phyloP scores from a whole-genome alignment of 2,113 vertebrate genomes.

The Xenopus laevis region DNA sequence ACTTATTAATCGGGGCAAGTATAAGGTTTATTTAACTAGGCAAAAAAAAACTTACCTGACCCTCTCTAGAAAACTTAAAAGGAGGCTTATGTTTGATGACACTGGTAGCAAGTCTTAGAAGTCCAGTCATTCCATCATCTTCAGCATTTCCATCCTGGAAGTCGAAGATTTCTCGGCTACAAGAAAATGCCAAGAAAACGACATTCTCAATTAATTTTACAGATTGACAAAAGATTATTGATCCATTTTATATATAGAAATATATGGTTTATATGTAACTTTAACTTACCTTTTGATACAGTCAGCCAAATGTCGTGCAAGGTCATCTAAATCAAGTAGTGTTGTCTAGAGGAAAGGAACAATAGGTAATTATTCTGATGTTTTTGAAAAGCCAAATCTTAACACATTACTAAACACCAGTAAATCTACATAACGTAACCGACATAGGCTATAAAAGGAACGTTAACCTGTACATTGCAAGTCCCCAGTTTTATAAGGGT shows the following conservation, averaged over 20 bases:
- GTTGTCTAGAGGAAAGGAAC: slow-evolving; percentile 74
- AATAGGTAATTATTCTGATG: too few species aligned
- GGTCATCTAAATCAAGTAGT: slow-evolving; percentile 90
- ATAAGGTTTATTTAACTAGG: background rate
- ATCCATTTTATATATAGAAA: too few species aligned
- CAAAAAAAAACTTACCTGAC: slow-evolving; percentile 67
- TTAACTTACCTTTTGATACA: slow-evolving; percentile 88
- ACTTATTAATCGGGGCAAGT: background rate
- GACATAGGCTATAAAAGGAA: too few species aligned
- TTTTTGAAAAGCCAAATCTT: too few species aligned
- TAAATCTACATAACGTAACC: too few species aligned
- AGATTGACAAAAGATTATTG: too few species aligned
- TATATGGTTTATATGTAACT: too few species aligned
- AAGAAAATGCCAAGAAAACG: background rate
- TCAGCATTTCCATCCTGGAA: slow-evolving; percentile 90
- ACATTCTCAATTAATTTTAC: too few species aligned
- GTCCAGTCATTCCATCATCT: slow-evolving; percentile 92
- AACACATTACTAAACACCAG: too few species aligned
- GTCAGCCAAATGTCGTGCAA: slow-evolving; percentile 93
- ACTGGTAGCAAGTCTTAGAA: slow-evolving; percentile 88
- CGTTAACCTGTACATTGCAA: too few species aligned
- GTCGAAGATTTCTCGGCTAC: slow-evolving; percentile 92
- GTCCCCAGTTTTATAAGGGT: too few species aligned
- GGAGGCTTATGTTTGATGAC: slow-evolving; percentile 97
- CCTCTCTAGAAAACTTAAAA: slow-evolving; percentile 96